Evolutionary conservation across 1,140 invertebrate genomes (phyloP).

Genomic region (Plectus sambesii): DNA sequence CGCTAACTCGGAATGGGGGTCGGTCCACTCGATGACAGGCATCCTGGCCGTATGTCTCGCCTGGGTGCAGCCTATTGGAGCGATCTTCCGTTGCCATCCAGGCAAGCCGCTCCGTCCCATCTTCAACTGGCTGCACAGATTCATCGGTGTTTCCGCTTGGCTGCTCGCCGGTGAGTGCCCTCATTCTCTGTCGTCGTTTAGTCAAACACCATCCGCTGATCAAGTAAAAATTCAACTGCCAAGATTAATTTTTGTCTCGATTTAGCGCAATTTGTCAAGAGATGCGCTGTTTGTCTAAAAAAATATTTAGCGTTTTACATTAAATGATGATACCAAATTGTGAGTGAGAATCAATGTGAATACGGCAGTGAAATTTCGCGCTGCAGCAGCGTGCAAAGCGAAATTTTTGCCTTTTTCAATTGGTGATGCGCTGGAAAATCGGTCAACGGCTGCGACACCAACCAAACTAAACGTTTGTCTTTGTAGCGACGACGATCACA

Average conservation of each 20-base stretch:
- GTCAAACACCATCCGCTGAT: background rate
- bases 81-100: constrained; percentile 24
- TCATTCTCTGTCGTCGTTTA: background rate
- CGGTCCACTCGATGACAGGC: constrained; percentile 23
- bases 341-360: too few species aligned
- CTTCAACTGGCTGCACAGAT: constrained; percentile 20
- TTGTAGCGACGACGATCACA: constrained; percentile 21
- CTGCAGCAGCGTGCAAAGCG: constrained; percentile 5
- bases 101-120: constrained; percentile 11
- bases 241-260: constrained; percentile 3
- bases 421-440: too few species aligned
- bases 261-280: constrained; percentile 8
- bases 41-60: constrained; percentile 25
- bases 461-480: constrained; percentile 12
- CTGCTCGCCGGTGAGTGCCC: constrained; percentile 15
- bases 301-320: background rate
- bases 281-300: background rate
- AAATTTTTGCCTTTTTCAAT: background rate
- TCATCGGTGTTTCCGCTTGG: constrained; percentile 18
- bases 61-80: constrained; percentile 27
- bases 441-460: too few species aligned
- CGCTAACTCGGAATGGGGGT: constrained; percentile 19
- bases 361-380: too few species aligned
- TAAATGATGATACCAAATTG: too few species aligned
- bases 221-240: constrained; percentile 6